Percentiles rank a stretch among this genome's conserved stretches.
These are phyloP conservation scores for Carterocephalus palaemon DNA, from an alignment of 2,888 invertebrate species.

Conservation along the genomic window DNA sequence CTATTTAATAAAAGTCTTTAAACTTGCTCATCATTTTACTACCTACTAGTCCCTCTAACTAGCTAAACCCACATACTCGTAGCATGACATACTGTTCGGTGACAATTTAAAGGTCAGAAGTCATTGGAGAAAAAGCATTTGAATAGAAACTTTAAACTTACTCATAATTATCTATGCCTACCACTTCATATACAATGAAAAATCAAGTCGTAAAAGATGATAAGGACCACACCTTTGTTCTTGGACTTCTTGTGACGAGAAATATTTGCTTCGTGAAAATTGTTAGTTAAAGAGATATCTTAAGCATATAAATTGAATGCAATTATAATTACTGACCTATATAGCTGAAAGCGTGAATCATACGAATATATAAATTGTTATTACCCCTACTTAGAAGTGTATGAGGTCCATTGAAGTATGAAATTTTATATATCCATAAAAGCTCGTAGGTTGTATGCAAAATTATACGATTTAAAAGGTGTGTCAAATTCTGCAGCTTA, in stretches of 20 bases:
- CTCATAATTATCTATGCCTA: too few relatives aligned
- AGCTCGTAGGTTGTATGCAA: neutral
- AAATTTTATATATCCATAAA: conserved; percentile 3
- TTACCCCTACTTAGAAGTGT: neutral
- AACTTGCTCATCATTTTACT: too few relatives aligned
- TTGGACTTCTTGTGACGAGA: too few relatives aligned
- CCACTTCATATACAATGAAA: too few relatives aligned
- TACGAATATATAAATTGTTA: neutral
- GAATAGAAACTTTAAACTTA: too few relatives aligned
- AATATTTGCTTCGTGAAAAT: conserved; percentile 4
- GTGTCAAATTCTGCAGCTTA: conserved; percentile 11
- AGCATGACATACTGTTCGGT: too few relatives aligned
- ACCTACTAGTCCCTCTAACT: too few relatives aligned
- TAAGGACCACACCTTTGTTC: too few relatives aligned
- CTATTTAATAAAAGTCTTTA: too few relatives aligned
- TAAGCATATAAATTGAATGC: conserved; percentile 10
- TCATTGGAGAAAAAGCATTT: too few relatives aligned
- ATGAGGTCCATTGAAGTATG: neutral
- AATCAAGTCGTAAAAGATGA: conserved; percentile 7
- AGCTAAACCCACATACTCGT: too few relatives aligned
- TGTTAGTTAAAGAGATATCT: conserved; percentile 9
- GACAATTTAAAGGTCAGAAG: too few relatives aligned
- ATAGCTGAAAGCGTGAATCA: conserved; percentile 2
- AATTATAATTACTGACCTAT: conserved; percentile 12
- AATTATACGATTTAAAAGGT: conserved; percentile 6